Base-by-base conservation (phyloP, 2,113 vertebrate species). In the Ptilorrhoa leucosticta region DNA sequence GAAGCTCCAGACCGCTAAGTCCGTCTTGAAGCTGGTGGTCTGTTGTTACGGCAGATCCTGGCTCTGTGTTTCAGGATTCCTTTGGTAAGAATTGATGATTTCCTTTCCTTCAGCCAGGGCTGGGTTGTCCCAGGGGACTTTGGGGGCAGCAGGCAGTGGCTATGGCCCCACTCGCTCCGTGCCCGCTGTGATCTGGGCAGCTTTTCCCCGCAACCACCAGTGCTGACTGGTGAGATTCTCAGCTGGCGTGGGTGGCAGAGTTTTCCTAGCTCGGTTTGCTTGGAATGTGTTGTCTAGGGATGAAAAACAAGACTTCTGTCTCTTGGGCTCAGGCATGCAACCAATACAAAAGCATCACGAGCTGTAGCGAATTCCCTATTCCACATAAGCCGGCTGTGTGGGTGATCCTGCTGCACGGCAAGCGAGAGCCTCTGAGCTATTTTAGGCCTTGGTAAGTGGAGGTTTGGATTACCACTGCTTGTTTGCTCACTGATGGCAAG, bases 131-230 rank as follows among this genome's bases (percentile, higher is more conserved):
- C 0, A 0, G 56, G 18, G 70, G 37, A 7, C 26, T 18, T 19
- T 2, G 6, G 35, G 44, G 26, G 7, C n/a, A 50, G 63, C 28
- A 18, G n/a, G 61, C 4, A 0, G 21, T 54, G 81, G 21, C 82
- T 1, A 1, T 54, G 86, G 27, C 68, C 23, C 26, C 0, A 0
- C 48, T 80, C 0, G 0, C 31, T 39, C 39, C 1, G 0, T 83
- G 21, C 48, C 51, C 9, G 1, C 64, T 44, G 27, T 15, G 27
- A 23, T 50, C 39, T 40, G 27, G 35, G 39, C 58, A 31, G 31
- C 44, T 76, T 86, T 79, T 48, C 63, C 14, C 37, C 65, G 53
- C 48, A 65, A 2, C 58, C 87, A 48, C 37, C 17, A 9, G 17
- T 89, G 81, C 93, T 96, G 89, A 89, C 51, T 70, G 58, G 6